phyloP scores from a whole-genome alignment of 2,113 vertebrate genomes.

The Cyanistes caeruleus region DNA sequence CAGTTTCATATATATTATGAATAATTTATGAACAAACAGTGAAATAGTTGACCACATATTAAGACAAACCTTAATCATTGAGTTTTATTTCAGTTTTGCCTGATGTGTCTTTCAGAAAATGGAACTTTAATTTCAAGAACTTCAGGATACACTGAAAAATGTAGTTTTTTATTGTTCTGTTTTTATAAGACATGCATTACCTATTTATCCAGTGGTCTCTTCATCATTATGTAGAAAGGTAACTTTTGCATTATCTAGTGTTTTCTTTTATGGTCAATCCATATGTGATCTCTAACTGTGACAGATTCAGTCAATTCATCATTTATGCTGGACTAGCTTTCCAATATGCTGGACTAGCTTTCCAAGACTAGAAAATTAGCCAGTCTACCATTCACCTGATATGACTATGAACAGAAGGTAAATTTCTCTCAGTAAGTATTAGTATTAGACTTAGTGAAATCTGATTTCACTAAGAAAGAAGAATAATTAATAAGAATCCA shows the following conservation, averaged over 20 bases:
- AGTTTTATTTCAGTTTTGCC: not conserved
- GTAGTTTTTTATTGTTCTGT: not conserved
- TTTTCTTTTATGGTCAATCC: not conserved
- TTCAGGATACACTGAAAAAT: not conserved
- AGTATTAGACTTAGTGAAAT: not conserved
- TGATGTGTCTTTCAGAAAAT: not conserved
- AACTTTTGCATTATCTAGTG: not conserved
- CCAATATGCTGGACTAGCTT: not conserved
- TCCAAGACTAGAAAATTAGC: not conserved
- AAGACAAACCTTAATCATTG: not conserved
- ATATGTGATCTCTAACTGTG: not conserved
- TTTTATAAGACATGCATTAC: not conserved
- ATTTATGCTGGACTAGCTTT: not conserved
- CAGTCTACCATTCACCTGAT: not conserved
- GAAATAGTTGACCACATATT: not conserved
- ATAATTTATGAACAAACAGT: constrained; percentile 9
- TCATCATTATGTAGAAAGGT: not conserved
- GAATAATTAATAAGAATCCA: no score
- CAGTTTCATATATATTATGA: not conserved
- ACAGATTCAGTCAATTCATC: not conserved
- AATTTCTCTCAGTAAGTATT: not conserved
- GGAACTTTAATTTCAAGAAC: not conserved
- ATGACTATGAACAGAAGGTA: not conserved
- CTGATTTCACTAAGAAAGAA: no score
- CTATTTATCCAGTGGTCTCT: not conserved